Evolutionary conservation across 2,888 invertebrate genomes (phyloP), one percentile per base, ranked within the genome.

Genomic region (Cerastis rubricosa): DNA sequence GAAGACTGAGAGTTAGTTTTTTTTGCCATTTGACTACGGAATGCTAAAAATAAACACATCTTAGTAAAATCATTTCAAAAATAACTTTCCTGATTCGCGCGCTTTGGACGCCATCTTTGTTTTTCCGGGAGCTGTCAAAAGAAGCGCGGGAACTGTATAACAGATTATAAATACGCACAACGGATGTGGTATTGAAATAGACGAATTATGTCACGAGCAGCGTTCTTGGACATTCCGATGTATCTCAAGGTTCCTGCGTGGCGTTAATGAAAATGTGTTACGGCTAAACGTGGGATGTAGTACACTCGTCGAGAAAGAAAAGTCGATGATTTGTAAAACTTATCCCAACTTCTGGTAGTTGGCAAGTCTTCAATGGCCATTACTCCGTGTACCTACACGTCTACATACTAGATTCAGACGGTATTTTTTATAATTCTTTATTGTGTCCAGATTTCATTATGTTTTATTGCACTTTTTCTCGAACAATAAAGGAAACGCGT

Each of bases 181-280:
- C 92, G 92, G 92, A 92, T 91, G 85, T 82, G 83, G 88, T 89
- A 64, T 91, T 87, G 91, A 95, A 95, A 94, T 95, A 95, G 94
- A 93, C 89, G 89, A 93, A 94, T 95, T 94, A 94, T 94, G 95
- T 94, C 94, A 95, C 90, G 91, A 90, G 49, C 74, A 61, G 29
- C 70, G 68, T 79, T 74, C 80, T 83, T 74, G 68, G 76, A 88
- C 88, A 88, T 88, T 88, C 88, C 87, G 14, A 84, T 80, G 81
- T 71, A 29, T 74, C 82, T 87, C 88, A 88, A 88, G 88, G 88
- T 88, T 87, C 63, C 19, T 71, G 63, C 54, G 76, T 65, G 22
- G 82, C 74, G 85, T 85, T 88, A 84, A 86, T 88, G 87, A 85
- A 87, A 87, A 19, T 65, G 57, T 74, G 74, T 85, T 85, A 70